Evolutionary conservation across 2,888 invertebrate species (phyloP), one percentile per base, ranked within the genome.

Genomic region (Drosophila ustulata): DNA sequence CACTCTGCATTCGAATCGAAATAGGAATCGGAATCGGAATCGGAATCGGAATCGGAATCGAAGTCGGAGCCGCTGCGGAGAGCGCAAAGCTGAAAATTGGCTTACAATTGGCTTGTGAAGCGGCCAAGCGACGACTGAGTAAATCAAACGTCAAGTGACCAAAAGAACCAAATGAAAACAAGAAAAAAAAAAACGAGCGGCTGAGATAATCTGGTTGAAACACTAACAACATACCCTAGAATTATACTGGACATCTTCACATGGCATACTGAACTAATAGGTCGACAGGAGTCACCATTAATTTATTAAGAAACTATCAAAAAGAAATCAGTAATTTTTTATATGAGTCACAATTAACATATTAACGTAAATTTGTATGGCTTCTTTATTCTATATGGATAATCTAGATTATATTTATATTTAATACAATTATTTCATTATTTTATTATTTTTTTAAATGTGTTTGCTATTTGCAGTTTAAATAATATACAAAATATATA

Each of bases 91-190:
- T 69, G 80, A 81, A 78, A 83, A 83, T 83, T 83, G 83, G 88
- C 83, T 87, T 87, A 87, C 85, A 83, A 88, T 85, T 88, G 87
- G 82, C 81, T 77, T 71, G 77, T 67, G 77, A 83, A 86, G 80
- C 80, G 87, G 77, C 65, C 76, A 69, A 66, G 78, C 76, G 71
- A 32, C 59, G 49, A 68, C 80, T 82, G 74, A 75, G 68, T 73
- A 80, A 82, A 69, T 71, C 71, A 75, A 80, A 75, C 70, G 75
- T 77, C 79, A 80, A 81, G 71, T 79, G 76, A 59, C 78, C 65
- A 59, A 66, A 57, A 71, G 43, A 65, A 66, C 46, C 53, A 58
- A 39, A 32, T 37, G 47, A 18, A 9, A 34, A 34, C 4, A 37
- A 37, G n/a, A n/a, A n/a, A 37, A 4, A 37, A 37, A 37, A n/a